Evolutionary conservation across 2,797 vertebrate genomes (phyloP).

Genomic region (Lagodon rhomboides): DNA sequence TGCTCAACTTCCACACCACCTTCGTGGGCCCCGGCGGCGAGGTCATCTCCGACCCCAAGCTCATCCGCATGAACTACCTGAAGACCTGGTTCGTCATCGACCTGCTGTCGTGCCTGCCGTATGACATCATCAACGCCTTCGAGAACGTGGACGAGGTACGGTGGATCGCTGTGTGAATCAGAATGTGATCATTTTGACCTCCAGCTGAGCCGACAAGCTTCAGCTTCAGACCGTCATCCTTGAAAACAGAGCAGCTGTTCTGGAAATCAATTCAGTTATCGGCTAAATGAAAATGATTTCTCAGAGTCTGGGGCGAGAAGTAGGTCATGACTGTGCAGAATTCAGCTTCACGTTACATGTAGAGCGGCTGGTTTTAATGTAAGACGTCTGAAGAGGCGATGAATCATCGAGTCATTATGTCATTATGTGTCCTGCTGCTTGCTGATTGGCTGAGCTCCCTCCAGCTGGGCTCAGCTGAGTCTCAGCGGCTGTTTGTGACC

Average conservation of each 20-base stretch:
- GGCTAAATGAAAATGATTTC: not conserved
- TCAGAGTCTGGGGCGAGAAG: not conserved
- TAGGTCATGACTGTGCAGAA: no score
- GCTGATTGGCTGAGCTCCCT: slow-evolving; percentile 13
- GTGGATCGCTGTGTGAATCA: not conserved
- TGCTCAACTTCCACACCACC: slow-evolving; percentile 98
- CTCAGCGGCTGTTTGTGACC: not conserved
- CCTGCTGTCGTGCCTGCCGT: slow-evolving; percentile 96
- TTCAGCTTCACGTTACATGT: not conserved
- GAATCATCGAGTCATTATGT: slow-evolving; percentile 6
- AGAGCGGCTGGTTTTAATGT: not conserved
- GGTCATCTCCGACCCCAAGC: slow-evolving; percentile 96
- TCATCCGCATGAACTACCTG: slow-evolving; percentile 98
- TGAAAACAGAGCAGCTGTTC: not conserved
- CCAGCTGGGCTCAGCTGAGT: slow-evolving; percentile 3
- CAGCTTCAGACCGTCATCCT: no score
- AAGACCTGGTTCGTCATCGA: slow-evolving; percentile 99
- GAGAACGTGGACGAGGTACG: slow-evolving; percentile 98
- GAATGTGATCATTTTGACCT: not conserved
- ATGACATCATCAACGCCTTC: slow-evolving; percentile 99
- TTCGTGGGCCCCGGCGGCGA: slow-evolving; percentile 97
- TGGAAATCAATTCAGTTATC: not conserved
- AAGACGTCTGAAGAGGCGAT: not conserved
- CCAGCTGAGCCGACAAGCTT: not conserved
- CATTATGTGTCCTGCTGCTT: not conserved